A percentile compares a stretch with the other conserved stretches of the same genome.
Conservation (phyloP, 2,797 vertebrate genomes). For the Schizopygopsis pylzovi region DNA sequence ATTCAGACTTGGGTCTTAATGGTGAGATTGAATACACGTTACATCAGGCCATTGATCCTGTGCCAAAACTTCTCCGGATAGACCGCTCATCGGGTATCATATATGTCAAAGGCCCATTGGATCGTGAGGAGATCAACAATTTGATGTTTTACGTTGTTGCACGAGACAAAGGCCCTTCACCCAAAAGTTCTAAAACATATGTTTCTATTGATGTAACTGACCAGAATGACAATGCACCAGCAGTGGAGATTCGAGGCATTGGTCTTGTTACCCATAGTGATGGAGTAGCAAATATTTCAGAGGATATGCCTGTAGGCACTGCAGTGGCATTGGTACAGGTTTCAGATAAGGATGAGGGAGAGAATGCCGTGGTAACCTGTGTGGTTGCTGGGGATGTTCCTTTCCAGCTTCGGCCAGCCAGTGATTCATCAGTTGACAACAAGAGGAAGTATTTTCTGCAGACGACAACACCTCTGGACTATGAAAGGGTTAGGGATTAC, state of each 20-base stretch:
- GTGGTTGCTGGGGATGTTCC: constrained; percentile 96
- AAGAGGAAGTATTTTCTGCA: constrained; percentile 98
- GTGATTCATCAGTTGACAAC: constrained; percentile 92
- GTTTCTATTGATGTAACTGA: constrained; percentile 94
- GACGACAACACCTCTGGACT: constrained; percentile 94
- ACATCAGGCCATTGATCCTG: constrained; percentile 92
- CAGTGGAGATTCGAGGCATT: constrained; percentile 96
- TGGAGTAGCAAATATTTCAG: constrained; percentile 95
- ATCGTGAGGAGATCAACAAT: constrained; percentile 92
- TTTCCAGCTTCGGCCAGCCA: constrained; percentile 94
- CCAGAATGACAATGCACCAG: constrained; percentile 96
- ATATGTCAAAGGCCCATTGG: constrained; percentile 92
- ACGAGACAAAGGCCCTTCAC: constrained; percentile 94
- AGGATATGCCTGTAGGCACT: constrained; percentile 95
- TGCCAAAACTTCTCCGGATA: constrained; percentile 89
- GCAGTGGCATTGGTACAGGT: constrained; percentile 97
- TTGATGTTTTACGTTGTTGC: constrained; percentile 94
- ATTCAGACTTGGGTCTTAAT: constrained; percentile 94
- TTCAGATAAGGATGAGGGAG: constrained; percentile 95
- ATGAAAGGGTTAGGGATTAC: constrained; percentile 90
- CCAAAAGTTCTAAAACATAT: constrained; percentile 93
- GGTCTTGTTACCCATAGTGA: constrained; percentile 95
- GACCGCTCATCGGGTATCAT: constrained; percentile 91
- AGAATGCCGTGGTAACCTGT: constrained; percentile 97
- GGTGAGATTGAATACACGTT: constrained; percentile 97